A percentile compares a stretch with the other conserved stretches of the same genome.
Evolutionary conservation across 1,140 invertebrate genomes (phyloP).

Genomic region (Cydia pomonella): DNA sequence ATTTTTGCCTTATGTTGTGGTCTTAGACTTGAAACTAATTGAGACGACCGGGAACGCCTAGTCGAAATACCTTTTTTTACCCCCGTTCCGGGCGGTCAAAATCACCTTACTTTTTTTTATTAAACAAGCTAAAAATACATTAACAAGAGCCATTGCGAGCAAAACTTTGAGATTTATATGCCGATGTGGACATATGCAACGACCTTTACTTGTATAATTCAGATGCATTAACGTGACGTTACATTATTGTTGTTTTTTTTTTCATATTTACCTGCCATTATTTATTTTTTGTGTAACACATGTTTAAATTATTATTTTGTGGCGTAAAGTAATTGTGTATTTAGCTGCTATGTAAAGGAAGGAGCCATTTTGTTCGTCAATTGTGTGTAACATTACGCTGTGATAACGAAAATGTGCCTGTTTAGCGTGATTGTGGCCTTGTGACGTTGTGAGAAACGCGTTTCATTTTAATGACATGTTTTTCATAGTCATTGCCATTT

Average conservation of each 20-base stretch:
- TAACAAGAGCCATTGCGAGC: too few species aligned
- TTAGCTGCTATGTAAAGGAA: not conserved
- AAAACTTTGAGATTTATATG: too few species aligned
- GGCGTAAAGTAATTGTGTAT: slow-evolving; percentile 6
- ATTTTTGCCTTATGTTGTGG: too few species aligned
- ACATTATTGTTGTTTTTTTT: not conserved
- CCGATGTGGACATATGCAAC: too few species aligned
- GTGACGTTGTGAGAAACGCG: not conserved
- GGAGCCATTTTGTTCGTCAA: slow-evolving; percentile 11
- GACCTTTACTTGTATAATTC: too few species aligned
- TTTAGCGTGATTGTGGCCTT: slow-evolving; percentile 25
- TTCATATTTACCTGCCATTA: too few species aligned
- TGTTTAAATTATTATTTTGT: slow-evolving; percentile 6
- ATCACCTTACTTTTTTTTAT: too few species aligned
- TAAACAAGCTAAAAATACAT: too few species aligned
- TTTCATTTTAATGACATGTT: not conserved
- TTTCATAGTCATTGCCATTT: slow-evolving; percentile 4
- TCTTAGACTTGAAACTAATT: too few species aligned
- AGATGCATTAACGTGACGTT: not conserved
- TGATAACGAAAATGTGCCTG: slow-evolving; percentile 5
- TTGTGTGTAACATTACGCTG: slow-evolving; percentile 8
- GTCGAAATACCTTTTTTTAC: too few species aligned
- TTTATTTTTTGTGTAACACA: not conserved
- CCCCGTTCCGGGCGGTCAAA: too few species aligned
- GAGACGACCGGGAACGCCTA: too few species aligned